These are phyloP conservation scores for Xestia c-nigrum DNA, from an alignment of 2,888 invertebrate species.

Conservation along the genomic window DNA sequence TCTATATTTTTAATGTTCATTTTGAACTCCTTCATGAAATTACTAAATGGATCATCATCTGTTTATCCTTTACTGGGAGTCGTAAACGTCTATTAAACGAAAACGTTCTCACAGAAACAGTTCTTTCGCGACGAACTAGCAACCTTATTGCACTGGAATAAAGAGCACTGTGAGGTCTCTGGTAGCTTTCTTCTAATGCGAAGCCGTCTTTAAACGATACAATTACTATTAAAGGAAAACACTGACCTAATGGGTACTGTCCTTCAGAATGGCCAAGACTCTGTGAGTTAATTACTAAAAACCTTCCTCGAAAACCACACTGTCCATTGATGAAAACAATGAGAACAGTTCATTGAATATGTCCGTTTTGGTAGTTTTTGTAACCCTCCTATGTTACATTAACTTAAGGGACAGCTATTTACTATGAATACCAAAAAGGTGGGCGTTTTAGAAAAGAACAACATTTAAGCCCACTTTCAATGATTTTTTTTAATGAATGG, in stretches of 20 bases:
- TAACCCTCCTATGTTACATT: background rate
- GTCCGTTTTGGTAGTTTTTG: background rate
- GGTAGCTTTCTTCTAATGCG: conserved; percentile 25
- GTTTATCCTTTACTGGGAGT: conserved; percentile 30
- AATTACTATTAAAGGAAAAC: conserved; percentile 15
- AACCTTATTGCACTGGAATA: background rate
- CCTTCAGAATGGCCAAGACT: no score
- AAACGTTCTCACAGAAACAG: conserved; percentile 17
- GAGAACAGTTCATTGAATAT: background rate
- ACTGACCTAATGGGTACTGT: background rate
- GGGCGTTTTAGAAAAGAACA: background rate
- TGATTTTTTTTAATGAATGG: background rate
- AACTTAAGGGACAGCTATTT: background rate
- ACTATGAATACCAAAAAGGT: background rate
- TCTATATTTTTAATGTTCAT: background rate
- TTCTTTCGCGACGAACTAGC: background rate
- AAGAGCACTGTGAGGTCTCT: background rate
- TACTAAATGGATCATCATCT: conserved; percentile 33
- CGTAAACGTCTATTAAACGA: conserved; percentile 42
- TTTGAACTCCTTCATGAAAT: background rate
- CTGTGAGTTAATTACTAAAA: no score
- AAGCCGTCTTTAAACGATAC: conserved; percentile 18
- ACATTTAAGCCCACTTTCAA: background rate
- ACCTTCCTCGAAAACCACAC: no score
- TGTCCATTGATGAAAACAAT: no score